A percentile compares a stretch with the other conserved stretches of the same genome.
phyloP scores from a whole-genome alignment of 2,113 vertebrate species.

The Phycodurus eques region DNA sequence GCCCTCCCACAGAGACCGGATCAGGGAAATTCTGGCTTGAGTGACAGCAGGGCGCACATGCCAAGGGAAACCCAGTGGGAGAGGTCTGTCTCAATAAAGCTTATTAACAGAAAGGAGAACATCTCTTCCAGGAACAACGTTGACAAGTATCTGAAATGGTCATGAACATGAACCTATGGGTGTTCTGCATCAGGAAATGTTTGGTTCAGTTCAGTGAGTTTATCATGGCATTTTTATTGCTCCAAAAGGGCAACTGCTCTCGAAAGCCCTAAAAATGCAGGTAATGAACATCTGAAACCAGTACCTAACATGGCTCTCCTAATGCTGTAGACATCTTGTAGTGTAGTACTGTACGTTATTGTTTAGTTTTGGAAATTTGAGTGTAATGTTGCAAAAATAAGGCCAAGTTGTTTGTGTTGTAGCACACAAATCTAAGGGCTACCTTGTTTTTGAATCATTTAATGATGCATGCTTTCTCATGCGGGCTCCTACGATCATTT shows the following conservation, averaged over 20 bases:
- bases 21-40: slow-evolving; percentile 64
- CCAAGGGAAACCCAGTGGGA: slow-evolving; percentile 57
- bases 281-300: not conserved
- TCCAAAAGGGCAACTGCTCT: not conserved
- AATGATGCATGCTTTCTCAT: slow-evolving; percentile 45
- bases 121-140: slow-evolving; percentile 34
- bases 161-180: slow-evolving; percentile 5
- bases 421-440: slow-evolving; percentile 23
- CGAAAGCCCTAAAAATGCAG: not conserved
- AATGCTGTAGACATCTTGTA: not conserved
- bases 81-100: slow-evolving; percentile 60
- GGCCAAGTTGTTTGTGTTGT: slow-evolving; percentile 5
- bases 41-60: slow-evolving; percentile 62
- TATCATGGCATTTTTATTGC: not conserved
- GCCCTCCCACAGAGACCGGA: slow-evolving; percentile 54
- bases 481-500: slow-evolving; percentile 49
- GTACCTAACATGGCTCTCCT: not conserved
- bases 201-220: not conserved
- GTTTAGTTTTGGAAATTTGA: not conserved
- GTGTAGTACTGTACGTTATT: not conserved
- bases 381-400: slow-evolving; percentile 6
- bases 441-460: slow-evolving; percentile 11
- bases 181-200: not conserved
- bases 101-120: slow-evolving; percentile 59
- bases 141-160: slow-evolving; percentile 27